A percentile compares a stretch with the other conserved stretches of the same genome.
Evolutionary conservation across 2,888 invertebrate genomes (phyloP).

Genomic region (Poecilobothrus nobilitatus): DNA sequence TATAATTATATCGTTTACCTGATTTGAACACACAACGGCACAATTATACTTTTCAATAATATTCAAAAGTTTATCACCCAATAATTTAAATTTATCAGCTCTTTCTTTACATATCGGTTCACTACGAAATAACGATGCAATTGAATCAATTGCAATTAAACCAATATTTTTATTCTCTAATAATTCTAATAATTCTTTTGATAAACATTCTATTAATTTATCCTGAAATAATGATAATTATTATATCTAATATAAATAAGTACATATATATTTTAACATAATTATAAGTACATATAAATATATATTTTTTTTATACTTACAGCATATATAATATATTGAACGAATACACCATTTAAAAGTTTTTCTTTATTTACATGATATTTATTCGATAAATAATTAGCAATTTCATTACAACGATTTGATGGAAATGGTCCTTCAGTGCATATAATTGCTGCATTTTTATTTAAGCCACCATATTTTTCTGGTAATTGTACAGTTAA

Average conservation of each 20-base stretch:
- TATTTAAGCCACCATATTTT: slow-evolving; percentile 48
- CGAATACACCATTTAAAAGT: slow-evolving; percentile 53
- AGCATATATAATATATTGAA: slow-evolving; percentile 51
- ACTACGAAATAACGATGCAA: slow-evolving; percentile 60
- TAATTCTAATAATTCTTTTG: slow-evolving; percentile 48
- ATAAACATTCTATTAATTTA: slow-evolving; percentile 49
- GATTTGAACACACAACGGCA: slow-evolving; percentile 62
- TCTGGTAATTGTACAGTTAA: slow-evolving; percentile 53
- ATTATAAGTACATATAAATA: no score
- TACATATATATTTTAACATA: no score
- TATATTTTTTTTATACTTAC: background rate
- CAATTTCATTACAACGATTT: slow-evolving; percentile 53
- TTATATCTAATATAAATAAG: background rate
- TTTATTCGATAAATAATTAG: slow-evolving; percentile 37
- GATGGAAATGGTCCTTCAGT: slow-evolving; percentile 68
- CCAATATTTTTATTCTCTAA: slow-evolving; percentile 48
- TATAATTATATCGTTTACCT: slow-evolving; percentile 45
- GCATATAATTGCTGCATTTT: slow-evolving; percentile 58
- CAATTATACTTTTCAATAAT: slow-evolving; percentile 49
- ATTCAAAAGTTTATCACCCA: slow-evolving; percentile 50
- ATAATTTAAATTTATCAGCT: slow-evolving; percentile 49
- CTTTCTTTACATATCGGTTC: slow-evolving; percentile 45
- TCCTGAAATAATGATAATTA: slow-evolving; percentile 39
- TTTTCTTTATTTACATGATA: slow-evolving; percentile 35
- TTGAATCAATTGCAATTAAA: slow-evolving; percentile 62